phyloP scores from a whole-genome alignment of 1,140 invertebrate species.

The Brachionus paranguensis region DNA sequence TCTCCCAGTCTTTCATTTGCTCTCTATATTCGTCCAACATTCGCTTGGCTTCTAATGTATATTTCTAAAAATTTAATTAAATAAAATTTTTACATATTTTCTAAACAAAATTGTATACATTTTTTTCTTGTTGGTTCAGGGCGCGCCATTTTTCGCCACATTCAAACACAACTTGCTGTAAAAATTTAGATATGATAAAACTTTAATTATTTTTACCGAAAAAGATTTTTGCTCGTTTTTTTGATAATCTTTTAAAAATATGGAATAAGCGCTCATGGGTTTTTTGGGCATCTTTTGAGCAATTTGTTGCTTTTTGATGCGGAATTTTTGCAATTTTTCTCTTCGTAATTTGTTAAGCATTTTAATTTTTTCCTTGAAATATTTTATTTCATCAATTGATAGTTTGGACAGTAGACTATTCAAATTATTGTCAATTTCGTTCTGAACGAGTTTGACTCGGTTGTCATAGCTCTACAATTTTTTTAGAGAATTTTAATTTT shows the following conservation, averaged over 20 bases:
- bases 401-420: not conserved
- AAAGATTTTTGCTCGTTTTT: not conserved
- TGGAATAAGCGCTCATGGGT: not conserved
- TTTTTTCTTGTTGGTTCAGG: not conserved
- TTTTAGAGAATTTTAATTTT: not conserved
- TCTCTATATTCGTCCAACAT: not conserved
- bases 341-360: not conserved
- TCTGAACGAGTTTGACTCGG: not conserved
- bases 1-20: constrained; percentile 12
- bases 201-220: not conserved
- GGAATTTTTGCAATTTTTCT: not conserved
- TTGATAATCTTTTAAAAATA: not conserved
- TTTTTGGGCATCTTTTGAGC: not conserved
- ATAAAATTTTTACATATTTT: not conserved
- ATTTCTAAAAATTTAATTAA: constrained; percentile 4
- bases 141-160: not conserved
- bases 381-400: constrained; percentile 1
- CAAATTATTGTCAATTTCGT: not conserved
- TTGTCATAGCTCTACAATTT: not conserved
- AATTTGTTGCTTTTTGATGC: not conserved
- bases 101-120: not conserved
- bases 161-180: not conserved
- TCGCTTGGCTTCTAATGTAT: not conserved
- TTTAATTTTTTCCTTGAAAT: constrained; percentile 21
- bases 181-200: not conserved